Percentiles rank a stretch among this genome's conserved stretches.
Evolutionary conservation across 1,140 invertebrate genomes (phyloP).

Genomic region (Apis cerana): DNA sequence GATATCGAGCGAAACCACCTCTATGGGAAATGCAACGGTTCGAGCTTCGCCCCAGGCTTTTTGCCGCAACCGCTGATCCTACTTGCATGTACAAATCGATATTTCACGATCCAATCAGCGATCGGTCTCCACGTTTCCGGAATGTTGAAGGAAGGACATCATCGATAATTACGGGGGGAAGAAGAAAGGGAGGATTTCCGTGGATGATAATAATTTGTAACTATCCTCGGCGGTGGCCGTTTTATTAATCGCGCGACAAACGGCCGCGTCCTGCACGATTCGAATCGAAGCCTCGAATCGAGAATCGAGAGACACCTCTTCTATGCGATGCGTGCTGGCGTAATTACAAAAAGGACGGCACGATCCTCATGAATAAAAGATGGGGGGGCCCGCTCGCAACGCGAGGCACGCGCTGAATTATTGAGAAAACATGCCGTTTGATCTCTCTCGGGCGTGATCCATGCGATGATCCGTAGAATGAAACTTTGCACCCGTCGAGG

Average conservation of each 20-base stretch:
- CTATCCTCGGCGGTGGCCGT: slow-evolving; percentile 18
- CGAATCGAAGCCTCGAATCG: slow-evolving; percentile 48
- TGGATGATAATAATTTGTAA: slow-evolving; percentile 47
- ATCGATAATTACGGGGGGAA: slow-evolving; percentile 4
- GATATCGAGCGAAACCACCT: slow-evolving; percentile 32
- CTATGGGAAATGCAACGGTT: slow-evolving; percentile 38
- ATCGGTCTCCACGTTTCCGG: too few species aligned
- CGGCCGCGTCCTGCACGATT: slow-evolving; percentile 17
- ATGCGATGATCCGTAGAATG: slow-evolving; percentile 9
- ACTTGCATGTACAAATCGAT: too few species aligned
- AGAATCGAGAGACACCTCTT: slow-evolving; percentile 44
- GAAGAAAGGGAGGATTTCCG: not conserved
- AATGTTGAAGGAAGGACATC: too few species aligned
- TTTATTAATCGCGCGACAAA: slow-evolving; percentile 38
- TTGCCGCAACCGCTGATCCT: too few species aligned
- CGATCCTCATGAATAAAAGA: slow-evolving; percentile 66
- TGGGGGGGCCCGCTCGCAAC: slow-evolving; percentile 48
- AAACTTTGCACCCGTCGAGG: not conserved
- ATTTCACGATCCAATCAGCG: too few species aligned
- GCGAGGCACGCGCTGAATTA: slow-evolving; percentile 65
- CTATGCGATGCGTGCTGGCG: slow-evolving; percentile 39
- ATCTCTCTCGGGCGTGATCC: slow-evolving; percentile 37
- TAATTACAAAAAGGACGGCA: slow-evolving; percentile 66
- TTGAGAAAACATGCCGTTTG: slow-evolving; percentile 57
- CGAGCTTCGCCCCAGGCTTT: not conserved